Evolutionary conservation across 2,888 invertebrate species (phyloP), one percentile per base, ranked within the genome.

Genomic region (Ophraella communa): DNA sequence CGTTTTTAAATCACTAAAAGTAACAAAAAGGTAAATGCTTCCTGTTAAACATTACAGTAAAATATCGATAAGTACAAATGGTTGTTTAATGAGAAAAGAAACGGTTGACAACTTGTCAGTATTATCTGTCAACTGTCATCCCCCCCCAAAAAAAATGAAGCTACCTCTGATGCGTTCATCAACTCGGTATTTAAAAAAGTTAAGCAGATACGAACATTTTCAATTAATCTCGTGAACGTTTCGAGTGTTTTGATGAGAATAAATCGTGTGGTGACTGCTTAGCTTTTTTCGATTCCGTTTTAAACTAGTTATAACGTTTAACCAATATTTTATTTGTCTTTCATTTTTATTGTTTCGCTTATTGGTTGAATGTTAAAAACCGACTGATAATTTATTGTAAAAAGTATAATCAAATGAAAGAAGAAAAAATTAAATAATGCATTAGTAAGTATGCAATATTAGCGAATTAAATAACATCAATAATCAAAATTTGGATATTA

Each of bases 41-140:
- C 80, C 80, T 81, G 78, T 80, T 80, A 74, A 70, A 75, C 60
- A 60, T 60, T 77, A 79, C 78, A 79, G 77, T 80, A 80, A 52
- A 55, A 55, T 79, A 79, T 79, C 76, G 77, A 79, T 80, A 79
- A 80, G 80, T 80, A 80, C 80, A 80, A 80, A 70, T 68, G 79
- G 66, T 76, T 74, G 59, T 55, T 62, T 55, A 60, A 33, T 59
- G 55, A 67, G 42, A 64, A 53, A 47, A 70, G 72, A 73, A 68
- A 64, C 77, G 76, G 78, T 78, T 75, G 78, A 78, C 79, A 76
- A 76, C 73, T 73, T 62, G 66, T 74, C 61, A 63, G 54, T 23
- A 71, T 73, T 74, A 70, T 67, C 71, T 73, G 76, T 76, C 78
- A 75, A 75, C 78, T 77, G 77, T 78, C 73, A 77, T 78, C 78